Evolutionary conservation across 2,797 vertebrate species (phyloP).

Genomic region (Liparis tanakae): DNA sequence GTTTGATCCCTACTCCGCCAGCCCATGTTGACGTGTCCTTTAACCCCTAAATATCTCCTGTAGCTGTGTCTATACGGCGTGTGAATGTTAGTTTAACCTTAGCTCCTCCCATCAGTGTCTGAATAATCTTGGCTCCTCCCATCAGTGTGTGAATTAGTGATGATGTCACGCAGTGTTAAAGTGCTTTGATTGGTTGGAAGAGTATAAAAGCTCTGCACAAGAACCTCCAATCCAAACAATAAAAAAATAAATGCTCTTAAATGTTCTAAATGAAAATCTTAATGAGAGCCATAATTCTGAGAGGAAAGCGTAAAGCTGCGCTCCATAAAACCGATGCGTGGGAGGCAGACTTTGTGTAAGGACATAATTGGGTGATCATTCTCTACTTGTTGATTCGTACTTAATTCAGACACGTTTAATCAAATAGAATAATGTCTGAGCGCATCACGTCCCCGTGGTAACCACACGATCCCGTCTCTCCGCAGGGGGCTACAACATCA

Average conservation of each 20-base stretch:
- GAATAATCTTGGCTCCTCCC: too few species aligned
- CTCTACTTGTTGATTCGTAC: neutral
- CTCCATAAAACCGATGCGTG: neutral
- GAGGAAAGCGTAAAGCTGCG: neutral
- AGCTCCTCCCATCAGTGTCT: too few species aligned
- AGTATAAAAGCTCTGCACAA: too few species aligned
- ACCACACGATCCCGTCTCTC: neutral
- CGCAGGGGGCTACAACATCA: slow-evolving; percentile 93
- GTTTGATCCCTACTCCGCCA: too few species aligned
- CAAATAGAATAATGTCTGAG: neutral
- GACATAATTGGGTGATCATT: neutral
- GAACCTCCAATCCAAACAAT: too few species aligned
- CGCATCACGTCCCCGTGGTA: neutral
- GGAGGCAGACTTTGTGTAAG: neutral
- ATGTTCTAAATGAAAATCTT: neutral
- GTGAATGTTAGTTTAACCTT: too few species aligned
- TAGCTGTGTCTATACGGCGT: too few species aligned
- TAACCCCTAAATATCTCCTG: too few species aligned
- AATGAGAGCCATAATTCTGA: neutral
- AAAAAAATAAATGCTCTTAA: neutral
- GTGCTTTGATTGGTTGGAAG: too few species aligned
- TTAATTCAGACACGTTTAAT: neutral
- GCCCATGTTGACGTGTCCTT: too few species aligned
- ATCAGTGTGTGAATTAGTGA: too few species aligned
- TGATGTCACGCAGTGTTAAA: too few species aligned